Evolutionary conservation across 2,888 invertebrate species (phyloP).

Genomic region (Acrobasis repandana): DNA sequence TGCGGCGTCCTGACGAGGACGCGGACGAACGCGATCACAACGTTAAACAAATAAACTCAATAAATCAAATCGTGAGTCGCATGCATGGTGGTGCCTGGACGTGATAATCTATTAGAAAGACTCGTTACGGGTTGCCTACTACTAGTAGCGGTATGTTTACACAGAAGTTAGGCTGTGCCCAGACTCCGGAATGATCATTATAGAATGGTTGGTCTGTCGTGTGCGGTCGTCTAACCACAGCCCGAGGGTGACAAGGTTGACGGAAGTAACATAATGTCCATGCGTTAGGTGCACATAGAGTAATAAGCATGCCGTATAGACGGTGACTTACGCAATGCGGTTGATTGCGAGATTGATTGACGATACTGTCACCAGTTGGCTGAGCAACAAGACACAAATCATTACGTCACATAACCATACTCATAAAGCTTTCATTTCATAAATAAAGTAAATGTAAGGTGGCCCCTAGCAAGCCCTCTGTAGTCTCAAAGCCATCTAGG

Average conservation of each 20-base stretch:
- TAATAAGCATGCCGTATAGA: constrained; percentile 64
- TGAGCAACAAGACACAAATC: constrained; percentile 84
- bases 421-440: constrained; percentile 66
- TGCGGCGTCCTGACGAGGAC: constrained; percentile 53
- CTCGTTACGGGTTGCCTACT: constrained; percentile 8
- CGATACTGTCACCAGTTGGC: constrained; percentile 96
- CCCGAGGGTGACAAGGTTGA: constrained; percentile 39
- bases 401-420: constrained; percentile 76
- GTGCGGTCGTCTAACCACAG: constrained; percentile 39
- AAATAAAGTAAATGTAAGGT: constrained; percentile 29
- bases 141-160: constrained; percentile 33
- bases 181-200: constrained; percentile 25
- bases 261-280: constrained; percentile 57
- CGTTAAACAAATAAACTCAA: constrained; percentile 24
- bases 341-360: constrained; percentile 96
- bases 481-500: neutral
- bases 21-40: constrained; percentile 28
- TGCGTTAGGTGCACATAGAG: constrained; percentile 70
- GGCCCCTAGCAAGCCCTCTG: constrained; percentile 8
- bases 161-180: constrained; percentile 36
- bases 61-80: constrained; percentile 31
- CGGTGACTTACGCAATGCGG: constrained; percentile 94
- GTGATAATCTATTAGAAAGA: constrained; percentile 17
- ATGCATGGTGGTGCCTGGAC: constrained; percentile 33
- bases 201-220: neutral